Base-by-base conservation (phyloP, 2,113 vertebrate species). In the Eidolon helvum region DNA sequence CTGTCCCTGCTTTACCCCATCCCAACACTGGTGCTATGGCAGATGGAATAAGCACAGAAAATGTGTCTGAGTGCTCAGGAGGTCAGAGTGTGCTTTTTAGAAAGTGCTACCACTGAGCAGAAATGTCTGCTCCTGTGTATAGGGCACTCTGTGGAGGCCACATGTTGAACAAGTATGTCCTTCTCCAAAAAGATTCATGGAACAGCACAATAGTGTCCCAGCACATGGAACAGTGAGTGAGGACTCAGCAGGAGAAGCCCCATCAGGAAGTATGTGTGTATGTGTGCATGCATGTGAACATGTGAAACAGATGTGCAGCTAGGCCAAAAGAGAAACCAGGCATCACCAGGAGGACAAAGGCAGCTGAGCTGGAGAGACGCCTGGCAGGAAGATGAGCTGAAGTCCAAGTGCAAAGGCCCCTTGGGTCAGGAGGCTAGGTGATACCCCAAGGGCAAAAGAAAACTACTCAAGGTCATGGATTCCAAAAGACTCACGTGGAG, bases 1-100 rank as follows among this genome's bases (percentile, higher is more conserved):
- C 22, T 19, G 35, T n/a, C 9, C n/a, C 69, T 33, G 7, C 7
- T 0, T 14, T 7, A 15, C 35, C 28, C 45, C 0, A 4, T 53
- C n/a, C 61, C 48, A 1, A 68, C 28, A 55, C 4, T 4, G 0
- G 57, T 5, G 10, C 72, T 10, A 15, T 19, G 15, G 57, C 71
- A 28, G 33, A 14, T 10, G 55, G 15, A 63, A 48, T 21, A 22
- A 57, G 24, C 57, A 28, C 10, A 48, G 48, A 48, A 48, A 48
- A 48, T 48, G 14, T 48, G 48, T 48, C n/a, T 12, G 48, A 69
- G 26, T 28, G 16, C n/a, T 69, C n/a, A 61, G 79, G 18, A 14
- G 48, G 48, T 48, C 48, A 48, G 48, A 48, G 14, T 3, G 48
- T 48, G 48, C 48, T 48, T 48, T 48, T 48, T 10, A 14, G 24